Evolutionary conservation across 2,113 vertebrate species (phyloP).

Genomic region (Phylloscopus whistleri): DNA sequence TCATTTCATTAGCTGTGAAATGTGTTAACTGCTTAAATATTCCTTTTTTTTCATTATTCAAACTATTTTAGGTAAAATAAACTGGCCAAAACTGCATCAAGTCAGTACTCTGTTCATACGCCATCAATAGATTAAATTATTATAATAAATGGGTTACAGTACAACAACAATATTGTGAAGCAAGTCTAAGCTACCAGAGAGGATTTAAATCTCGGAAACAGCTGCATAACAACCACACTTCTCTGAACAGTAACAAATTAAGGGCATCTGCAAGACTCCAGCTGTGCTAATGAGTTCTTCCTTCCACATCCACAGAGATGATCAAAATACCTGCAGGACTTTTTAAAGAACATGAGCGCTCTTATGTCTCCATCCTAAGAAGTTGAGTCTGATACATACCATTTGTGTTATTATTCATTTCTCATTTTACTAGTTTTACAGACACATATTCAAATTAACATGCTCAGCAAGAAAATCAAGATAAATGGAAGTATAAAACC

Average conservation of each 20-base stretch:
- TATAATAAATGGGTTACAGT: background rate
- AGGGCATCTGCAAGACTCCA: conserved; percentile 58
- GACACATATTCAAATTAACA: background rate
- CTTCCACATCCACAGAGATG: background rate
- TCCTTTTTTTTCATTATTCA: background rate
- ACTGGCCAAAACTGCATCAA: background rate
- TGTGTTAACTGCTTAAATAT: background rate
- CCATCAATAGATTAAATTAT: background rate
- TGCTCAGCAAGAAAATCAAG: background rate
- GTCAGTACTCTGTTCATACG: background rate
- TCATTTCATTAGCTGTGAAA: background rate
- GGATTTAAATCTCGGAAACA: conserved; percentile 11
- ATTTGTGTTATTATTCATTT: background rate
- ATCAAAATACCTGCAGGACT: conserved; percentile 55
- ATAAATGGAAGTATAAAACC: background rate
- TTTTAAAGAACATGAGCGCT: background rate
- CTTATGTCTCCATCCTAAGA: background rate
- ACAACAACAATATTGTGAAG: background rate
- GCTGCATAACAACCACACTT: conserved; percentile 39
- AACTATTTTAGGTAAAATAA: background rate
- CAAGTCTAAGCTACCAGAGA: background rate
- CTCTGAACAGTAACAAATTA: conserved; percentile 62
- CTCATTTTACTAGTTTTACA: background rate
- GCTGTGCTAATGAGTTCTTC: conserved; percentile 39
- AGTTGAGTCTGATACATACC: background rate